Percentiles rank a stretch among this genome's conserved stretches.
phyloP scores from a whole-genome alignment of 2,797 vertebrate genomes.

The Paramormyrops hopkinsi region DNA sequence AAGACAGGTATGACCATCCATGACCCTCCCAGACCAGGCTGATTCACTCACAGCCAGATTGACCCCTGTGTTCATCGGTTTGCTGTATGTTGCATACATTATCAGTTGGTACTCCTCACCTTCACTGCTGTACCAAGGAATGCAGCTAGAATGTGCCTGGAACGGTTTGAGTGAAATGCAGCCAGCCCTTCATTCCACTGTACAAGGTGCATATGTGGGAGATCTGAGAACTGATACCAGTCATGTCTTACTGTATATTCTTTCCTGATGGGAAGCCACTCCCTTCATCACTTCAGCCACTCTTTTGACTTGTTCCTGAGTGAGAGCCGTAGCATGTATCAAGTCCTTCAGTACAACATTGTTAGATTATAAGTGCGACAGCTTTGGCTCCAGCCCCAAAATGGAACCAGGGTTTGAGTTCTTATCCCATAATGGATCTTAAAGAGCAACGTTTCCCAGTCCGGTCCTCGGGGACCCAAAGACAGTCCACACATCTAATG shows the following conservation, averaged over 20 bases:
- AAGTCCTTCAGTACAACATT: not conserved
- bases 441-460: not conserved
- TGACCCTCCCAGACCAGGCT: not conserved
- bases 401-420: not conserved
- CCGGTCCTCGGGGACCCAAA: not conserved
- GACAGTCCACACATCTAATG: not conserved
- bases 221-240: not conserved
- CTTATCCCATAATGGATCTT: not conserved
- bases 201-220: not conserved
- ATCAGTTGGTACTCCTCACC: not conserved
- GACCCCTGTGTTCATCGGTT: not conserved
- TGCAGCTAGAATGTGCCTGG: not conserved
- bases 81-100: not conserved
- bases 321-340: not conserved
- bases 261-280: not conserved
- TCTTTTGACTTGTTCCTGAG: not conserved
- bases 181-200: not conserved
- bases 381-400: not conserved
- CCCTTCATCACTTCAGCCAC: not conserved
- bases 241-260: not conserved
- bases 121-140: not conserved
- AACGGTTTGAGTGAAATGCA: not conserved
- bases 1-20: not conserved
- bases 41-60: not conserved
- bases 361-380: not conserved